Evolutionary conservation across 1,140 invertebrate genomes (phyloP).

Genomic region (Trichoplusia ni): DNA sequence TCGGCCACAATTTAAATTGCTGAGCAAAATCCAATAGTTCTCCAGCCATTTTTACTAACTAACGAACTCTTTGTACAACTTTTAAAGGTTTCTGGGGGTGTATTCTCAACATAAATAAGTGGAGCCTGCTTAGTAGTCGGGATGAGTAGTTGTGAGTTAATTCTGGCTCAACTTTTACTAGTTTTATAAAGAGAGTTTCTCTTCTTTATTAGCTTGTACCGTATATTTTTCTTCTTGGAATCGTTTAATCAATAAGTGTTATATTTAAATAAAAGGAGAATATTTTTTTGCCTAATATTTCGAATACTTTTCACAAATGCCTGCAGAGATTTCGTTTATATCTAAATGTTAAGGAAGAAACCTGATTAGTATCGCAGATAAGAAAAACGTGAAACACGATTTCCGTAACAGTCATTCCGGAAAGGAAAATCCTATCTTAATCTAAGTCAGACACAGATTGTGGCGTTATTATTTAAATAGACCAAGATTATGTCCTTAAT

Average conservation of each 20-base stretch:
- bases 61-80: background rate
- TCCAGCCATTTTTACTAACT: conserved; percentile 5
- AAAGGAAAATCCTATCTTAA: background rate
- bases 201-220: no score
- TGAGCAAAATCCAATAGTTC: background rate
- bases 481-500: no score
- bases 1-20: background rate
- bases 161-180: background rate
- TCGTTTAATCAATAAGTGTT: no score
- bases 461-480: no score
- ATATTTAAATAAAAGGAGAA: no score
- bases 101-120: background rate
- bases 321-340: no score
- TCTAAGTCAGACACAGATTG: background rate
- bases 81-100: background rate
- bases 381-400: background rate
- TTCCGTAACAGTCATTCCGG: background rate
- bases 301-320: no score
- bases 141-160: background rate
- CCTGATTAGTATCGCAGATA: background rate
- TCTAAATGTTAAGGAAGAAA: no score
- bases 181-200: background rate
- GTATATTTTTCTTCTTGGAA: no score
- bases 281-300: no score
- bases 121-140: background rate